Evolutionary conservation across 2,113 vertebrate genomes (phyloP).

Genomic region (Platanista minor): DNA sequence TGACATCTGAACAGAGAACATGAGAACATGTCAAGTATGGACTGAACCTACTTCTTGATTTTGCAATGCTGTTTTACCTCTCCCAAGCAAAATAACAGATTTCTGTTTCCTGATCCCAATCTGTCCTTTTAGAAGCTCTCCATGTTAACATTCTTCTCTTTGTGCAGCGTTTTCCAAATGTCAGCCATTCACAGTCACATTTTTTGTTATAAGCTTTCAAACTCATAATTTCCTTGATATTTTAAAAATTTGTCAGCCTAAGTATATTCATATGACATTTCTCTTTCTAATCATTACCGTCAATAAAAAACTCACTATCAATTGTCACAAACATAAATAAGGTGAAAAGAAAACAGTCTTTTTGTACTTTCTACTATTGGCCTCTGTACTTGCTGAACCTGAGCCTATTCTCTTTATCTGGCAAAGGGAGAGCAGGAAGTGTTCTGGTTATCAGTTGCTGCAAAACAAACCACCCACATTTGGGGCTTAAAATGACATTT

Average conservation of each 20-base stretch:
- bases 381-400: not conserved
- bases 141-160: not conserved
- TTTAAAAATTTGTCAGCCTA: not conserved
- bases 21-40: not conserved
- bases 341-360: not conserved
- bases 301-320: not conserved
- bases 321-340: not conserved
- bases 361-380: not conserved
- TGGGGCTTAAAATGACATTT: not conserved
- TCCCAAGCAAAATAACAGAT: not conserved
- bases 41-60: not conserved
- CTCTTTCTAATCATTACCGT: not conserved
- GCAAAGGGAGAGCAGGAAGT: not conserved
- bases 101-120: not conserved
- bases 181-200: not conserved
- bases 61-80: not conserved
- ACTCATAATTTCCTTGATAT: not conserved
- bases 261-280: not conserved
- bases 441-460: not conserved
- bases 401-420: not conserved
- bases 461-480: not conserved
- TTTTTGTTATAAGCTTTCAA: slow-evolving; percentile 13
- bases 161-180: not conserved
- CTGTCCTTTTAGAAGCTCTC: not conserved
- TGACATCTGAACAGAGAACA: not conserved